Base-by-base conservation (phyloP, 2,888 invertebrate species). In the Apantesis nais region DNA sequence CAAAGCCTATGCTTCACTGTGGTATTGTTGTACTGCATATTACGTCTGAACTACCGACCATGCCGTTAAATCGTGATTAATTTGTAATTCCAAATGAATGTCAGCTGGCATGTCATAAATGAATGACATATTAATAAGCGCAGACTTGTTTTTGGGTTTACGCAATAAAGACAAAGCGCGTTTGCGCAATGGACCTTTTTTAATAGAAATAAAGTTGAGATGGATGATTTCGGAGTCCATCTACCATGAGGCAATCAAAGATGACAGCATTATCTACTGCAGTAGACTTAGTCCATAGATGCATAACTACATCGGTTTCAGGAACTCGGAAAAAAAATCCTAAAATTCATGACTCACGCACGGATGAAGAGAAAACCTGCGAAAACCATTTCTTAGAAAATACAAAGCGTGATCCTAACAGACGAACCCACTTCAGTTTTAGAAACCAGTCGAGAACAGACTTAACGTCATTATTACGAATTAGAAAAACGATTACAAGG, bases 401-500 rank as follows among this genome's bases (percentile, higher is more conserved):
- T 34, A 34, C 34, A 2, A 4, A 34, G 34, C 34, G 34, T 5
- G 34, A 34, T 34, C 5, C 34, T 34, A 34, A 34, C 34, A 19
- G 31, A 34, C 34, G 61, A 34, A 61, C 14, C 61, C 34, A 14
- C 31, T 34, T 16, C 34, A 14, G 61, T 44, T 41, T 48, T 64
- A 39, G 48, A 44, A 95, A 73, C 96, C 95, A 31, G 72, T 64
- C 71, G 97, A 96, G 70, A 97, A 95, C 70, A 39, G 12, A 12
- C 11, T 39, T 11, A 39, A 12, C 39, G 39, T 39, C 39, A 12
- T 11, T 39, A 11, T 39, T 34, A 34, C 34, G 34, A 2, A 34
- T 34, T 34, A 39, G 8, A 11, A 39, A 39, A 39, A 39, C 39
- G 39, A 39, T 39, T 39, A 39, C 39, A 39, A 39, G 8, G 39